Base-by-base conservation (phyloP, 2,797 vertebrate species). In the Thripadectes ignobilis region DNA sequence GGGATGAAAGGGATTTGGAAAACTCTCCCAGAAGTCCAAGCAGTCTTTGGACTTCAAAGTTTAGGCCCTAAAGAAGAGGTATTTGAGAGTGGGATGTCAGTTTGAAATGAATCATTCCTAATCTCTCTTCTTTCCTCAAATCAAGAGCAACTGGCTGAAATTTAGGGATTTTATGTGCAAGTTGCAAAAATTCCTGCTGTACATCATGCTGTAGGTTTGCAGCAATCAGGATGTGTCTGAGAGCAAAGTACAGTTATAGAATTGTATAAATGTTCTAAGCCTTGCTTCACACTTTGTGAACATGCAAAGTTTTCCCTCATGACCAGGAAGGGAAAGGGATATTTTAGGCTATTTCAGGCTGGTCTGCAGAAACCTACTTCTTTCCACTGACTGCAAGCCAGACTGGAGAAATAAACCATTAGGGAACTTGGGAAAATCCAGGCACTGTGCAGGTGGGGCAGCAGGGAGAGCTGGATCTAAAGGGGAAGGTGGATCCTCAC, bases 271-370 rank as follows among this genome's bases (percentile, higher is more conserved):
- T 22, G 15, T 54, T 68, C 32, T 86, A 75, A 95, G 67, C 27
- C 6, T 84, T 72, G 12, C n/a, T 72, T 84, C 17, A 43, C 4
- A 32, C 38, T 82, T 46, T 8, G 36, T 48, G 38, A 30, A 23
- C 27, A 6, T 2, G 24, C 48, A 48, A 4, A 0, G 0, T 63
- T 75, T 32, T 27, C 27, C 7, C 17, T 92, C 22, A 2, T 2
- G 2, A 73, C 80, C 48, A 36, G 45, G 39, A 82, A 48, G 10
- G 67, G 12, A 75, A 22, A 59, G 36, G 30, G 55, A 7, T 55
- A 26, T 55, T 39, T 69, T 39, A 27, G 38, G 48, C 24, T 80
- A 1, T 63, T 71, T 67, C 16, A 71, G 48, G 52, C 36, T 83
- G 24, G 18, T 62, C 18, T 79, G 72, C 65, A 85, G 72, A 57